Evolutionary conservation across 1,140 invertebrate species (phyloP), one percentile per base, ranked within the genome.

Genomic region (Danaus melanippus): DNA sequence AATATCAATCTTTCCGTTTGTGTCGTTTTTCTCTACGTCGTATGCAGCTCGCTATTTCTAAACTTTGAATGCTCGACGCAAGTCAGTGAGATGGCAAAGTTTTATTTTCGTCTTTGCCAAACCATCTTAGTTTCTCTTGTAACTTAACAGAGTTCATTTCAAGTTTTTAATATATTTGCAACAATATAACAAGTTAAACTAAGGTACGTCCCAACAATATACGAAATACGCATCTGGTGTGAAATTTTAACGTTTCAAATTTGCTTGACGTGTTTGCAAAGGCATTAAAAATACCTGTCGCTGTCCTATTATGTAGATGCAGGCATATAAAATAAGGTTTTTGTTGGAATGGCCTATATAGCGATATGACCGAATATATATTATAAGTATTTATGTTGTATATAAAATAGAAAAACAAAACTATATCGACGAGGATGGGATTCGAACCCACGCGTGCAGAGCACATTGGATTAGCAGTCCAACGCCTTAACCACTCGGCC

Each of bases 401-500:
- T 32, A 32, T 32, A 32, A 32, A 32, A 32, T 32, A 32, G 21
- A 32, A 32, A 32, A 32, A 32, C 21, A 32, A 32, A 32, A 32
- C 21, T 32, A 32, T 32, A 8, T 32, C 53, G 73, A 76, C 70
- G 70, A 76, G 71, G 73, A 73, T 67, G 70, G 71, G 71, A 69
- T 74, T 76, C 71, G 71, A 76, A 76, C 73, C 74, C 74, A 67
- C 61, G 61, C 65, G 59, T 62, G 66, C 87, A 89, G 87, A 89
- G 87, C 88, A 88, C 88, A 89, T 89, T 88, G 88, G 88, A 89
- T 83, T 92, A 93, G 92, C 92, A 93, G 92, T 93, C 92, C 92
- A 93, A 93, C 92, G 92, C 92, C 93, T 94, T 93, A 94, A 93
- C 92, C 92, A 93, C 93, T 94, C 92, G 92, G 92, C 92, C 93